A percentile compares a stretch with the other conserved stretches of the same genome.
Evolutionary conservation across 2,113 vertebrate species (phyloP).

Genomic region (Turdus rufiventris): DNA sequence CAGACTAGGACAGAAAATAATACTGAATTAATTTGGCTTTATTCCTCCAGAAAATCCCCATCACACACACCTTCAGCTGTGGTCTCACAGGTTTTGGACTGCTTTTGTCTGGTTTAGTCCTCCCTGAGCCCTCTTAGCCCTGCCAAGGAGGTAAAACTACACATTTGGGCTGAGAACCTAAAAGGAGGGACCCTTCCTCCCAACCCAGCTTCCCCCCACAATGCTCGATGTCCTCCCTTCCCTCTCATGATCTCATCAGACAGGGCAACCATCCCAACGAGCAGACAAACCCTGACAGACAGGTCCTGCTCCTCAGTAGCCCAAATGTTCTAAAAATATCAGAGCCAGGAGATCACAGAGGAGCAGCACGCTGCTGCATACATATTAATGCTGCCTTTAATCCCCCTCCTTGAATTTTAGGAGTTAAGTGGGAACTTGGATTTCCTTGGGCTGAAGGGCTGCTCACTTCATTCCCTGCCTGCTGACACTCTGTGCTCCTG

Average conservation of each 20-base stretch:
- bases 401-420: neutral
- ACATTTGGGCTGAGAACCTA: neutral
- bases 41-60: neutral
- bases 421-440: neutral
- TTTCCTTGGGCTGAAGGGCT: neutral
- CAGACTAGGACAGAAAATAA: neutral
- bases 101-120: neutral
- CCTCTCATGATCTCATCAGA: neutral
- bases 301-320: neutral
- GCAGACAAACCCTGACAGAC: neutral
- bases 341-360: neutral
- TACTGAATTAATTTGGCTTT: neutral
- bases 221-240: neutral
- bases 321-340: neutral
- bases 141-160: neutral
- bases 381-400: neutral
- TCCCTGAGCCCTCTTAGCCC: neutral
- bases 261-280: rapidly evolving
- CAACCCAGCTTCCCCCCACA: neutral
- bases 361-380: neutral
- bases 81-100: neutral
- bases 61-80: neutral
- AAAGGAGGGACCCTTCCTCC: neutral
- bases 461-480: neutral
- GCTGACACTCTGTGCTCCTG: neutral